Evolutionary conservation across 2,797 vertebrate genomes (phyloP).

Genomic region (Sebastes flavidus): DNA sequence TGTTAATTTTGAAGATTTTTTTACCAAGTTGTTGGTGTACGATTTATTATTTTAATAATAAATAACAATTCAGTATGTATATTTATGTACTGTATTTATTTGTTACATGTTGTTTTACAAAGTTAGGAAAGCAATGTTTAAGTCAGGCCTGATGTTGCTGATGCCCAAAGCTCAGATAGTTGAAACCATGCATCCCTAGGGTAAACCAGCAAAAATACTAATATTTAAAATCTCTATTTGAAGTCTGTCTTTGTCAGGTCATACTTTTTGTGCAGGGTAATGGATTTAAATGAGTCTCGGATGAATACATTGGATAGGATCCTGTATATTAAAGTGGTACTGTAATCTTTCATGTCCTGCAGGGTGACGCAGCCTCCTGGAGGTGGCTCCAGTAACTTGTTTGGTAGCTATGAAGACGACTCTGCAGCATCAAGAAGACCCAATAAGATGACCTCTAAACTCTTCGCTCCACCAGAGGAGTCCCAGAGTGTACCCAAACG

Average conservation of each 20-base stretch:
- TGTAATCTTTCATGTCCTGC: not conserved
- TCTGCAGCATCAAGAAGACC: slow-evolving; percentile 78
- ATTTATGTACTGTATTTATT: no score
- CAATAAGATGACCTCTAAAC: slow-evolving; percentile 91
- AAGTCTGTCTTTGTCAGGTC: not conserved
- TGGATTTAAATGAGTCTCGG: not conserved
- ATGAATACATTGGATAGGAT: not conserved
- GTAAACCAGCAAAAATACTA: not conserved
- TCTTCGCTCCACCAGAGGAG: slow-evolving; percentile 88
- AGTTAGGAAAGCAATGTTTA: no score
- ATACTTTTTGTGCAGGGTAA: not conserved
- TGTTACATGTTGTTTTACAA: no score
- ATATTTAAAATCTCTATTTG: not conserved
- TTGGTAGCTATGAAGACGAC: slow-evolving; percentile 86
- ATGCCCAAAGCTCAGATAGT: no score
- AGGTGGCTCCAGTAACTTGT: slow-evolving; percentile 89
- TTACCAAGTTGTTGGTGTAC: no score
- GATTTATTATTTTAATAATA: no score
- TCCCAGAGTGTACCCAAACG: slow-evolving; percentile 83
- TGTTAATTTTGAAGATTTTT: no score
- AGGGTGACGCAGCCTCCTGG: slow-evolving; percentile 93
- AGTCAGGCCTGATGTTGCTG: no score
- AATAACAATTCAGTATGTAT: no score
- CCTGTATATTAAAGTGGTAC: not conserved
- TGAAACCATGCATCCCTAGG: no score